These are phyloP conservation scores for Neotoxoptera formosana DNA, from an alignment of 1,140 invertebrate species.

Conservation along the genomic window DNA sequence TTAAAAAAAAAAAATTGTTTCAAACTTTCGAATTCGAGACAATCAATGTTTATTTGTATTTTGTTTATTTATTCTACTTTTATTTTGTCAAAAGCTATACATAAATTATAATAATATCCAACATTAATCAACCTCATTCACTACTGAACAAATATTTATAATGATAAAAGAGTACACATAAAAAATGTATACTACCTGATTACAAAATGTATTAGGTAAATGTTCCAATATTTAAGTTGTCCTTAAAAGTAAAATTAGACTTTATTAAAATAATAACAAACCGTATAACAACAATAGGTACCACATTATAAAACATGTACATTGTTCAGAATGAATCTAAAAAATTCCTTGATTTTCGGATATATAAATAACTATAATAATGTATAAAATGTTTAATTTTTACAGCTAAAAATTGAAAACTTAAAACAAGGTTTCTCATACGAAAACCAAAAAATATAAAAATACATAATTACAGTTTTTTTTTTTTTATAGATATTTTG, in stretches of 20 bases:
- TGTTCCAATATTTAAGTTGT: not conserved
- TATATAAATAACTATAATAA: too few relatives aligned
- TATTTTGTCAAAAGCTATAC: not conserved
- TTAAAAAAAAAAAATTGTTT: not conserved
- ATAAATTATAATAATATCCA: not conserved
- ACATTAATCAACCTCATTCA: not conserved
- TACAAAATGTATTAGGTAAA: not conserved
- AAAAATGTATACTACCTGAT: not conserved
- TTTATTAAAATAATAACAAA: not conserved
- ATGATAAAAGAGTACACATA: not conserved
- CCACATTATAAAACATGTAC: not conserved
- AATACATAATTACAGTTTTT: too few relatives aligned
- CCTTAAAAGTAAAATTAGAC: not conserved
- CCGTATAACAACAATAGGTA: too few relatives aligned
- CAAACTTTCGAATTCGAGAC: not conserved
- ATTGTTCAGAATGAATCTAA: too few relatives aligned
- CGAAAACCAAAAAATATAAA: too few relatives aligned
- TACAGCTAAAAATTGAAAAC: too few relatives aligned
- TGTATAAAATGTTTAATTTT: too few relatives aligned
- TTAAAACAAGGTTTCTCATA: too few relatives aligned
- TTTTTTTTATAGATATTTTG: too few relatives aligned
- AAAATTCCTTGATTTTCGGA: too few relatives aligned
- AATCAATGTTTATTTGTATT: not conserved
- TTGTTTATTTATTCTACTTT: not conserved
- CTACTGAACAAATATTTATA: not conserved